Evolutionary conservation across 2,113 vertebrate species (phyloP).

Genomic region (Tragelaphus imberbis): DNA sequence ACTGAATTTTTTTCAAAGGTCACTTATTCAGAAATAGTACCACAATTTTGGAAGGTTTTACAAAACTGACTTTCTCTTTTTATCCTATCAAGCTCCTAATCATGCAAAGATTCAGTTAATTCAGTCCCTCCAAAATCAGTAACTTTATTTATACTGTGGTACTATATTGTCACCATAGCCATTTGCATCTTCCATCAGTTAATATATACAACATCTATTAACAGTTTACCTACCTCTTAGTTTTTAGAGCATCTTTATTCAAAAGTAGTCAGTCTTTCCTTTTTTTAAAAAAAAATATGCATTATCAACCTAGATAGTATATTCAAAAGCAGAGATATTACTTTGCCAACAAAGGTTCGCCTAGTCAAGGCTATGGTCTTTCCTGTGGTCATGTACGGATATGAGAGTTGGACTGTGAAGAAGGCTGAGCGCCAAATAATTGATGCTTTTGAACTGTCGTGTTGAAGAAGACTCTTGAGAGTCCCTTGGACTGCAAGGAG

Average conservation of each 20-base stretch:
- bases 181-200: neutral
- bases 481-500: too few species aligned
- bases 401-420: too few species aligned
- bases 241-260: conserved; percentile 5
- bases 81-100: neutral
- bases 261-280: neutral
- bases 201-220: neutral
- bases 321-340: too few species aligned
- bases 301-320: too few species aligned
- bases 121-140: neutral
- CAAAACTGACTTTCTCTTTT: neutral
- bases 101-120: neutral
- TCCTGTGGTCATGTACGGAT: too few species aligned
- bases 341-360: too few species aligned
- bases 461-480: too few species aligned
- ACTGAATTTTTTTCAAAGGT: neutral
- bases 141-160: neutral
- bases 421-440: too few species aligned
- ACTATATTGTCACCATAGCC: neutral
- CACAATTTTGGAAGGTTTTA: neutral
- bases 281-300: neutral
- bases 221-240: neutral
- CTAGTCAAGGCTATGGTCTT: too few species aligned
- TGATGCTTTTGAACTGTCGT: too few species aligned
- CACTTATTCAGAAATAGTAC: neutral